Evolutionary conservation across 2,113 vertebrate genomes (phyloP).

Genomic region (Ia io): DNA sequence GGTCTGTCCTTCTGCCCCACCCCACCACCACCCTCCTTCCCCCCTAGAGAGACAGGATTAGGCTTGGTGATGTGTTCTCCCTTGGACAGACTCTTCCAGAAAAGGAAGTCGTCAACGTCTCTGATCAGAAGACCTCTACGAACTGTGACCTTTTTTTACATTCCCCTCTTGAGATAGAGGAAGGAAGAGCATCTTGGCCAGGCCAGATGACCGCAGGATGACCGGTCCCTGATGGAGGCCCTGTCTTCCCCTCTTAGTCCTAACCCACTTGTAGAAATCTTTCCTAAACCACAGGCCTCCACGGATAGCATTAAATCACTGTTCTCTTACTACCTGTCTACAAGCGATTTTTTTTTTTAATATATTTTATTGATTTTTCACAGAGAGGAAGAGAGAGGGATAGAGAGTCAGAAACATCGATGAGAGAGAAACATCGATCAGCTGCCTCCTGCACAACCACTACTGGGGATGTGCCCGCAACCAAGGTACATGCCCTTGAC

Average conservation of each 20-base stretch:
- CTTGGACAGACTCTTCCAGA: neutral
- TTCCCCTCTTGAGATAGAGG: neutral
- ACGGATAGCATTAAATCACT: neutral
- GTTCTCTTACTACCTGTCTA: neutral
- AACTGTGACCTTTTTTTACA: neutral
- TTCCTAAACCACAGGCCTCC: neutral
- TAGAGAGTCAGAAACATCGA: too few species aligned
- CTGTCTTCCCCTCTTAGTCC: neutral
- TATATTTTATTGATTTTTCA: too few species aligned
- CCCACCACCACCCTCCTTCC: neutral
- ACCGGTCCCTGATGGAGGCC: fast-evolving
- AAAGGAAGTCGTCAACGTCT: neutral
- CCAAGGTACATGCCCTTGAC: too few species aligned
- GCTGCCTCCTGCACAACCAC: too few species aligned
- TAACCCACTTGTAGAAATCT: neutral
- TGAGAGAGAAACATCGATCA: too few species aligned
- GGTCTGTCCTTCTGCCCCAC: neutral
- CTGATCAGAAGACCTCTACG: neutral
- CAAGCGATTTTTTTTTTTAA: neutral
- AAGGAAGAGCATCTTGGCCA: neutral
- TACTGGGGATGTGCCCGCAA: too few species aligned
- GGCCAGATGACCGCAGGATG: too few species aligned
- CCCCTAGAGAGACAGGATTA: neutral
- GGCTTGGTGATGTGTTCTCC: neutral
- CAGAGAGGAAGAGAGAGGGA: too few species aligned